phyloP scores from a whole-genome alignment of 2,797 vertebrate genomes.

The Pseudomugil tenellus region DNA sequence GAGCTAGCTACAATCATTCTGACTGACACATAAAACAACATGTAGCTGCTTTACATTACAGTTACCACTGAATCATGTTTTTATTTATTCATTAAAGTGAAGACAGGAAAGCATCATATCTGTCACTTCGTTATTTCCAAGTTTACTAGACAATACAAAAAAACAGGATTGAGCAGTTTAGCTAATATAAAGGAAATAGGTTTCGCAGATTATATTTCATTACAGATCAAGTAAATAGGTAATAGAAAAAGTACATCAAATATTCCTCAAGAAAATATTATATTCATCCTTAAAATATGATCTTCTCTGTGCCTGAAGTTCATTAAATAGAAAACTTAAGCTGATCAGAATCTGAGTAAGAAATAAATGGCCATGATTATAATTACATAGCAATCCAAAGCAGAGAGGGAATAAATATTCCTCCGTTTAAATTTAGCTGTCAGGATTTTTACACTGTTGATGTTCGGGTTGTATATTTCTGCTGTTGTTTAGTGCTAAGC shows the following conservation, averaged over 20 bases:
- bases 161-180: too few relatives aligned
- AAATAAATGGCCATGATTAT: not conserved
- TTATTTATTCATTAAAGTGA: too few relatives aligned
- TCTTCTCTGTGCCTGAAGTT: not conserved
- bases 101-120: too few relatives aligned
- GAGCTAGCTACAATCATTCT: too few relatives aligned
- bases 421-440: not conserved
- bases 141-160: too few relatives aligned
- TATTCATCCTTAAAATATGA: not conserved
- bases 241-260: not conserved
- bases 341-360: not conserved
- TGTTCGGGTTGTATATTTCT: not conserved
- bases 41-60: too few relatives aligned
- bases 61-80: too few relatives aligned
- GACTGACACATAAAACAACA: too few relatives aligned
- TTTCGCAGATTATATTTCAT: too few relatives aligned
- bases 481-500: constrained; percentile 22
- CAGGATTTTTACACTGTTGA: constrained; percentile 12
- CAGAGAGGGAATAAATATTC: not conserved
- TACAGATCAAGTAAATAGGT: too few relatives aligned
- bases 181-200: too few relatives aligned
- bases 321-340: not conserved
- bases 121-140: too few relatives aligned
- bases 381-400: not conserved
- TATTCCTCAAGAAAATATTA: not conserved